Evolutionary conservation across 2,113 vertebrate species (phyloP).

Genomic region (Poeciliopsis retropinna): DNA sequence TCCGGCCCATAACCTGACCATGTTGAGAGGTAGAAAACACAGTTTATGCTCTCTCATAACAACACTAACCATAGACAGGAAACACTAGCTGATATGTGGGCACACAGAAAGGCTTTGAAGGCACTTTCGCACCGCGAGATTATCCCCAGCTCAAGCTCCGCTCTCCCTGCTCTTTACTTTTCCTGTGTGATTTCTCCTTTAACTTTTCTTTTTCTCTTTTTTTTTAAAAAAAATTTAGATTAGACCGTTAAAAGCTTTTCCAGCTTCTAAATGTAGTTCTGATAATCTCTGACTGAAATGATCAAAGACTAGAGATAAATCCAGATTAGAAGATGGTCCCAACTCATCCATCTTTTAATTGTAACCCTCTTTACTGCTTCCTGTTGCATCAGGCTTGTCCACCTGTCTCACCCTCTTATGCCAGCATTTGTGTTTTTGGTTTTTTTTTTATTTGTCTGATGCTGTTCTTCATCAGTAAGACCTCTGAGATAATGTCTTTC

Average conservation of each 20-base stretch:
- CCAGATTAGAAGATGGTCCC: conserved; percentile 53
- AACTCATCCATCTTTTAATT: conserved; percentile 47
- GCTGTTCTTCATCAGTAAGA: conserved; percentile 30
- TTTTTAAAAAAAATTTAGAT: conserved; percentile 14
- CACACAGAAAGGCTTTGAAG: conserved; percentile 68
- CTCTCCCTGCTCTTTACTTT: conserved; percentile 23
- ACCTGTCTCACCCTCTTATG: conserved; percentile 37
- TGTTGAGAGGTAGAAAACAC: conserved; percentile 74
- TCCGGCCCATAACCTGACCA: conserved; percentile 49
- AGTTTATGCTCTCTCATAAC: conserved; percentile 77
- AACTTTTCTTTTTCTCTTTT: conserved; percentile 9
- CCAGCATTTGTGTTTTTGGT: conserved; percentile 23
- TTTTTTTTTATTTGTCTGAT: conserved; percentile 31
- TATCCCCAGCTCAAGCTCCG: conserved; percentile 42
- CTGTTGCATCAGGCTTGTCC: conserved; percentile 41
- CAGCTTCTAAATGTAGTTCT: conserved; percentile 49
- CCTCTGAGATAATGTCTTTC: conserved; percentile 41
- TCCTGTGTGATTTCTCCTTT: conserved; percentile 4
- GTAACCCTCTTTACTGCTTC: conserved; percentile 54
- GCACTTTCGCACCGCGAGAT: conserved; percentile 61
- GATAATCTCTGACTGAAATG: conserved; percentile 27
- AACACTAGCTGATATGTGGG: conserved; percentile 73
- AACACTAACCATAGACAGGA: conserved; percentile 71
- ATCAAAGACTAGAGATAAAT: neutral
- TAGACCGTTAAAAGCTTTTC: conserved; percentile 41